phyloP scores from a whole-genome alignment of 2,888 invertebrate species.

The Pandemis corylana region DNA sequence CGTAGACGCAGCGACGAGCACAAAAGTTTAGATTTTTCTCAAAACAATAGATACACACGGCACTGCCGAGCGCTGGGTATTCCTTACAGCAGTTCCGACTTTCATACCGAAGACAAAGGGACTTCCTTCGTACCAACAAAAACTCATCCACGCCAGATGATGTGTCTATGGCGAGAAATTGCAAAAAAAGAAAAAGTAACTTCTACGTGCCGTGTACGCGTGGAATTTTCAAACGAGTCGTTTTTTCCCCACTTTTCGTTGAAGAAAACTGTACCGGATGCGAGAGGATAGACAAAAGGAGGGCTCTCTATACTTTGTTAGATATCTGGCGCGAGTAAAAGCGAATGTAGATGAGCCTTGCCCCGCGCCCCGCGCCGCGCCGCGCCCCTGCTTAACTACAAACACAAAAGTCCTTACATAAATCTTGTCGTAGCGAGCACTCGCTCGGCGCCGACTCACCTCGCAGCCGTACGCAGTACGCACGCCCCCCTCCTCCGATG shows the following conservation, averaged over 20 bases:
- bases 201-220: slow-evolving; percentile 64
- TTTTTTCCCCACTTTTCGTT: slow-evolving; percentile 70
- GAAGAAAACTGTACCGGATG: slow-evolving; percentile 79
- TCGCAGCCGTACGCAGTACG: slow-evolving; percentile 65
- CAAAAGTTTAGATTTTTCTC: slow-evolving; percentile 77
- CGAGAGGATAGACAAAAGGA: slow-evolving; percentile 78
- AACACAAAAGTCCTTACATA: slow-evolving; percentile 84
- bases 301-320: slow-evolving; percentile 73
- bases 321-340: slow-evolving; percentile 72
- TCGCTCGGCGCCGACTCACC: slow-evolving; percentile 73
- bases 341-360: slow-evolving; percentile 80
- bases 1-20: slow-evolving; percentile 55
- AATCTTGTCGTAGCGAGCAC: slow-evolving; percentile 79
- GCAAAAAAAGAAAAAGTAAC: slow-evolving; percentile 73
- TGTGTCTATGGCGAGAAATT: slow-evolving; percentile 83
- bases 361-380: slow-evolving; percentile 53
- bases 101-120: slow-evolving; percentile 81
- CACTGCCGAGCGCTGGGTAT: slow-evolving; percentile 67
- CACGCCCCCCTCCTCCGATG: slow-evolving; percentile 61
- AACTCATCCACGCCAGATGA: slow-evolving; percentile 83
- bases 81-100: slow-evolving; percentile 82
- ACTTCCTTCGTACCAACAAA: slow-evolving; percentile 81
- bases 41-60: slow-evolving; percentile 75
- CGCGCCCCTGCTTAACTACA: slow-evolving; percentile 76
- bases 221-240: slow-evolving; percentile 75